Conservation (phyloP, 2,113 vertebrate species). For the Cathartes aura region DNA sequence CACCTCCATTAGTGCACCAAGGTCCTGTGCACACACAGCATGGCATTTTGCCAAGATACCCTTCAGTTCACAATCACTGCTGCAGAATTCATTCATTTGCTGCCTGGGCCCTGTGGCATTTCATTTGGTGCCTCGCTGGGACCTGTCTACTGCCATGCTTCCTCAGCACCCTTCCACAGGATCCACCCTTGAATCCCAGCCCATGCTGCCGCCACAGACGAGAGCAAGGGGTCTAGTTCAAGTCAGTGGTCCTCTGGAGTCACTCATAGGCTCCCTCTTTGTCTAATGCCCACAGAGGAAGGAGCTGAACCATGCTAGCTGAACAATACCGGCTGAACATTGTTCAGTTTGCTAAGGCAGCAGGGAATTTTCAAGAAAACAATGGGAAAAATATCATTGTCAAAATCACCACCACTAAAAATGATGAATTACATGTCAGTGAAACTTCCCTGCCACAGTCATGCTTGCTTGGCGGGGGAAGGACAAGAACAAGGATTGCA, state of each 20-base stretch:
- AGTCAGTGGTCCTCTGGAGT: background rate
- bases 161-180: background rate
- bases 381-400: background rate
- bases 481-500: background rate
- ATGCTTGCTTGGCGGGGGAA: background rate
- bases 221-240: background rate
- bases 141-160: background rate
- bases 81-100: background rate
- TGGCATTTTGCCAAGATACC: background rate
- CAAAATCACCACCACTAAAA: conserved; percentile 35
- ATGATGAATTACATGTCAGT: conserved; percentile 26
- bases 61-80: background rate
- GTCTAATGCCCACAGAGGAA: background rate
- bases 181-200: background rate
- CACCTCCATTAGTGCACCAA: background rate
- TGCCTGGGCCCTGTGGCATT: background rate
- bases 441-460: background rate
- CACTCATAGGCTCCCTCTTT: background rate
- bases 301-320: background rate
- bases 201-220: rapidly evolving
- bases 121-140: background rate
- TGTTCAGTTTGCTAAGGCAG: background rate
- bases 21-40: background rate
- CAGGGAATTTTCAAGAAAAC: background rate
- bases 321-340: background rate